Evolutionary conservation across 2,797 vertebrate genomes (phyloP), one percentile per base, ranked within the genome.

Genomic region (Odontamblyopus lacepedii): DNA sequence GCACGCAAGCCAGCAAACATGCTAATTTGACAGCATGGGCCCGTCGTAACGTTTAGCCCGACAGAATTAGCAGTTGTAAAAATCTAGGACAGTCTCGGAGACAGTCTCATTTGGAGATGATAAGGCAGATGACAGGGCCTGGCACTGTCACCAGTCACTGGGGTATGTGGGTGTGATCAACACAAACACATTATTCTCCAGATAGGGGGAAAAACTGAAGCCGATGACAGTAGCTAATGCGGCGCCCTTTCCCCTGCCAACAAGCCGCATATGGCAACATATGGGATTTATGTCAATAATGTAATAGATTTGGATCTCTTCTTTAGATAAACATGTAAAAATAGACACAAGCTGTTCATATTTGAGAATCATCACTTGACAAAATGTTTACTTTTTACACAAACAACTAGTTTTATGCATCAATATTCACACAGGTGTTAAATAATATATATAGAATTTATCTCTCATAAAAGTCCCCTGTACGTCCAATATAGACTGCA

Each of bases 161-260:
- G 89, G 83, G 86, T 84, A 87, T 78, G 91, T 90, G 92, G 91
- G 91, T 91, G 92, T 92, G 91, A 93, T 89, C 88, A 91, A 89
- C 89, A 91, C 89, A 90, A 91, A 89, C 90, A 90, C 88, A 89
- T 91, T 92, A 92, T 89, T 90, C 85, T 92, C 89, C 85, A 87
- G 88, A 88, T 83, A 83, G 85, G 77, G 74, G 62, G 67, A 81
- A 83, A 60, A 78, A 82, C 23, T 44, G 88, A 89, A 80, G 82
- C 86, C 80, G 87, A 87, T 89, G 87, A 83, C 88, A 87, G 82
- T 72, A 86, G 80, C 80, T 89, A 90, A 89, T 89, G 86, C 80
- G 85, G 75, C 80, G 75, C 83, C 71, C 66, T 78, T 71, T 71
- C 77, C 78, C 78, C 76, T 88, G 87, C 89, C 89, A 87, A 88